Evolutionary conservation across 2,113 vertebrate species (phyloP).

Genomic region (Lethenteron camtschaticum): DNA sequence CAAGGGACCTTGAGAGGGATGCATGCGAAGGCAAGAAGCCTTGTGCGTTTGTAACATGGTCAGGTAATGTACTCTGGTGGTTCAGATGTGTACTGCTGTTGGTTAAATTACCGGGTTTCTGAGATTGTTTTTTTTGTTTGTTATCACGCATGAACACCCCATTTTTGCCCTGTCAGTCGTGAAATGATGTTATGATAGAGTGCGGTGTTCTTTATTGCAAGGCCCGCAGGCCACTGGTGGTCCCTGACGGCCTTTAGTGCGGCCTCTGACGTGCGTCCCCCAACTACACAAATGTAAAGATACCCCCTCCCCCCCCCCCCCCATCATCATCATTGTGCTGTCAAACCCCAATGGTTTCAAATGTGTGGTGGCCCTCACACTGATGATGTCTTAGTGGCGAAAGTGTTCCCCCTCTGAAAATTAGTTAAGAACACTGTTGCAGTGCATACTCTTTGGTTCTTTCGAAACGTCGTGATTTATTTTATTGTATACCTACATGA

Average conservation of each 20-base stretch:
- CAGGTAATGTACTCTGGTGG: conserved; percentile 33
- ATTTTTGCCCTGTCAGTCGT: background rate
- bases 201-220: background rate
- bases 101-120: conserved; percentile 7
- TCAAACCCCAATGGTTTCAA: no score
- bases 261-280: background rate
- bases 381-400: no score
- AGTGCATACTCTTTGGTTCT: no score
- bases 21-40: conserved; percentile 20
- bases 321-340: no score
- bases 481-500: no score
- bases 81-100: background rate
- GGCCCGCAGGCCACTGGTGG: background rate
- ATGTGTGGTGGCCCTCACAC: no score
- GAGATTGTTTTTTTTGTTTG: background rate
- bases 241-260: background rate
- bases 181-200: background rate
- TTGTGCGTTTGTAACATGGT: conserved; percentile 75
- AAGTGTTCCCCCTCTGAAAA: no score
- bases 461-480: no score
- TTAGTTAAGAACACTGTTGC: no score
- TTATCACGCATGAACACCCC: background rate
- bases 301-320: no score
- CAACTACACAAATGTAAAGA: no score
- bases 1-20: conserved; percentile 11